These are phyloP conservation scores for Charadrius vociferus DNA, from an alignment of 2,113 vertebrate genomes.

Conservation along the genomic window DNA sequence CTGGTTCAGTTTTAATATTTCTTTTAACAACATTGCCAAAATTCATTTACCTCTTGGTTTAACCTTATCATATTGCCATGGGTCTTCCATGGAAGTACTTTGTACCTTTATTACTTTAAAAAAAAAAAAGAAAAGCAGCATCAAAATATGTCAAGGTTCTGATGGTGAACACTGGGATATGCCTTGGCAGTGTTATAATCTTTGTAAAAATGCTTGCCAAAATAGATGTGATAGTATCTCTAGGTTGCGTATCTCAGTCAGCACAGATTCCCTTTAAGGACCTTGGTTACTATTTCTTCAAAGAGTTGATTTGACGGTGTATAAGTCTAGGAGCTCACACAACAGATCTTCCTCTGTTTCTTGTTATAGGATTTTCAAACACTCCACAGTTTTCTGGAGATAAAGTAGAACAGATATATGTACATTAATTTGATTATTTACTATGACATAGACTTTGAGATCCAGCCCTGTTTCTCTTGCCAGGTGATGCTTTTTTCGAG, in stretches of 20 bases:
- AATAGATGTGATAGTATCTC: neutral
- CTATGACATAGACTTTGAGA: neutral
- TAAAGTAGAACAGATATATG: neutral
- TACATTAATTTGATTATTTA: neutral
- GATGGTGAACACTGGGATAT: neutral
- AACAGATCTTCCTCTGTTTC: neutral
- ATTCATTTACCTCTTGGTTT: neutral
- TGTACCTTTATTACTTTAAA: neutral
- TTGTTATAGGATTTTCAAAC: neutral
- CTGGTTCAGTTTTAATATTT: neutral
- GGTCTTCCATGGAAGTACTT: neutral
- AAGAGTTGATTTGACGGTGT: neutral
- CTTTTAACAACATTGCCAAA: neutral
- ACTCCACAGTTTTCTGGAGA: neutral
- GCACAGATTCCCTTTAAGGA: neutral
- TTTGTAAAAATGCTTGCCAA: neutral
- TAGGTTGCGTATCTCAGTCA: neutral
- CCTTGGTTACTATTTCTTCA: neutral
- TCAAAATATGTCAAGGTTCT: neutral
- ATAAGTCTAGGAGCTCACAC: neutral
- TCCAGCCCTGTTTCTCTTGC: neutral
- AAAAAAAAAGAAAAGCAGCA: neutral
- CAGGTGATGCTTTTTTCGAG: neutral
- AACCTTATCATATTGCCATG: fast-evolving
- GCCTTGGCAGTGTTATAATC: neutral